Base-by-base conservation (phyloP, 2,888 invertebrate genomes). In the Sphaerophoria rueppellii region DNA sequence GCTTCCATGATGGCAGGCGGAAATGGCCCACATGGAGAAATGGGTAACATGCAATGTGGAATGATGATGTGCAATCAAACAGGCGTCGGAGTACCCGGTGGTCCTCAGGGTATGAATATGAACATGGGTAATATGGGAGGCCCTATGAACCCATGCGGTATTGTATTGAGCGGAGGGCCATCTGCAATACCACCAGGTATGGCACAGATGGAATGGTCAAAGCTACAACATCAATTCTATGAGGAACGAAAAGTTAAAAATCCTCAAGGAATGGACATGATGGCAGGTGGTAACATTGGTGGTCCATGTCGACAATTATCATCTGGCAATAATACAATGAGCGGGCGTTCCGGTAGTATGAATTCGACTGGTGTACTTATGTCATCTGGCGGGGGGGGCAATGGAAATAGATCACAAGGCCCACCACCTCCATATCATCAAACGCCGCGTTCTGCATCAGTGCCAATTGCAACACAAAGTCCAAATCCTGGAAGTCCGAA, bases 151-250 rank as follows among this genome's bases (percentile, higher is more conserved):
- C 79, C 83, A 32, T 85, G 81, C 55, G 34, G 91, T 90, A 80
- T 88, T 70, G 82, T 88, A 79, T 92, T 92, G 71, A 86, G 74
- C 3, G 81, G 58, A 54, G 88, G 72, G 12, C 54, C 76, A 3
- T 74, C 76, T 0, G 87, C 87, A 46, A 87, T 88, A 77, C 85
- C 87, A 79, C 88, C 88, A 0, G 89, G 90, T 48, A 92, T 94
- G 87, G 94, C 95, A 5, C 96, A 96, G 91, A 94, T 96, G 91
- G 98, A 98, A 90, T 98, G 98, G 98, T 96, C 96, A 89, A 97
- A 98, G 91, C 92, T 98, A 88, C 97, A 97, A 89, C 95, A 96
- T 89, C 96, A 97, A 91, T 97, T 96, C 92, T 95, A 95, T 89
- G 97, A 97, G 88, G 94, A 91, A 91, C 93, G 93, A 90, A 90